Percentiles rank a stretch among this genome's conserved stretches.
Conservation (phyloP, 2,797 vertebrate genomes). For the Nothura maculosa region DNA sequence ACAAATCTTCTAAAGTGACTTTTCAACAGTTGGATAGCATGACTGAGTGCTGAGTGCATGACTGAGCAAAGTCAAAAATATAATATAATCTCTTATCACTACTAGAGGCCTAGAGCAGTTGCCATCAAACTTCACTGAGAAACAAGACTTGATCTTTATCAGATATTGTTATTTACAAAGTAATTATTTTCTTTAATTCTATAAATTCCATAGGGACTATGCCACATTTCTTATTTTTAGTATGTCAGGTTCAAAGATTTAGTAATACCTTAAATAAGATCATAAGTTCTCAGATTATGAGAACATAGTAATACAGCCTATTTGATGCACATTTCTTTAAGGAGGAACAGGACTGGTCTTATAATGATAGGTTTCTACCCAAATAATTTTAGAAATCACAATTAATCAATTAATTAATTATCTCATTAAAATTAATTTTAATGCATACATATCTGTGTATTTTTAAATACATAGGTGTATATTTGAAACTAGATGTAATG, state of each 20-base stretch:
- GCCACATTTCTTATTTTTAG: neutral
- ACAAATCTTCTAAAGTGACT: neutral
- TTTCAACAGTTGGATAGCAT: neutral
- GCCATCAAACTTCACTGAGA: neutral
- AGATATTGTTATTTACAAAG: neutral
- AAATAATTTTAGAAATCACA: neutral
- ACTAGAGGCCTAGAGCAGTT: neutral
- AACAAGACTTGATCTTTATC: neutral
- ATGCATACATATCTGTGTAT: neutral
- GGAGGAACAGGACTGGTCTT: neutral
- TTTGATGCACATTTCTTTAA: neutral
- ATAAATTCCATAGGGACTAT: neutral
- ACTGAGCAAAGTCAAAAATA: neutral
- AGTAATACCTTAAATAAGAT: neutral
- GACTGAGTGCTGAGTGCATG: neutral
- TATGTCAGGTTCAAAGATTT: neutral
- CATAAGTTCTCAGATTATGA: neutral
- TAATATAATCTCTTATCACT: neutral
- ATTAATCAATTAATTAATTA: neutral
- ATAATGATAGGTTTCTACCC: neutral
- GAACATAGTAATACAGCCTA: neutral
- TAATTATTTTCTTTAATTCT: neutral
- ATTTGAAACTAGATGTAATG: neutral
- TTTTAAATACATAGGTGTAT: neutral
- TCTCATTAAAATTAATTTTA: conserved; percentile 11